A percentile compares a stretch with the other conserved stretches of the same genome.
Conservation (phyloP, 2,888 invertebrate genomes). For the Neuroscelio doddi region DNA sequence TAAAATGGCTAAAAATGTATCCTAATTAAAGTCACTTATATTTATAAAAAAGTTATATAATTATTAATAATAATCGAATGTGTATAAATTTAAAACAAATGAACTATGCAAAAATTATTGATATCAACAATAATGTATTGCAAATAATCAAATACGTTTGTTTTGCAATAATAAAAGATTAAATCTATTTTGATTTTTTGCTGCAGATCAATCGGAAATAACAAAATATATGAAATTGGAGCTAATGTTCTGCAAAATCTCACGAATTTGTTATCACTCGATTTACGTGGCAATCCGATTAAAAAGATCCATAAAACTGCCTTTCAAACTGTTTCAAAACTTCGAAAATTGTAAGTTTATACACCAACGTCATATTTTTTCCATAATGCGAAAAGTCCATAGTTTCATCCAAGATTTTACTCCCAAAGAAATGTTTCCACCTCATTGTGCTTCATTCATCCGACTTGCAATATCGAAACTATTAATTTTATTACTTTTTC, state of each 20-base stretch:
- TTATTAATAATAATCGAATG: too few relatives aligned
- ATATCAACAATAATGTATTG: too few relatives aligned
- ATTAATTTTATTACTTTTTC: too few relatives aligned
- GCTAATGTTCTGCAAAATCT: constrained; percentile 80
- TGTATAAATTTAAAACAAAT: constrained; percentile 9
- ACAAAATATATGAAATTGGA: constrained; percentile 85
- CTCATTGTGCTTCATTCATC: too few relatives aligned
- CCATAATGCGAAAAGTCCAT: background rate
- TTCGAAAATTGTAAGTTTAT: constrained; percentile 85
- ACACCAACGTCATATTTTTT: too few relatives aligned
- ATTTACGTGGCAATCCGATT: constrained; percentile 79
- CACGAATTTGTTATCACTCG: constrained; percentile 81
- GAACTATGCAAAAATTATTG: background rate
- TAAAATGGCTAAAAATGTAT: too few relatives aligned
- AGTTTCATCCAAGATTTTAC: background rate
- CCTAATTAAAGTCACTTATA: too few relatives aligned
- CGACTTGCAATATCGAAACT: too few relatives aligned
- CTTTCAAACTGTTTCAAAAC: constrained; percentile 79
- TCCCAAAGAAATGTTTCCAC: background rate
- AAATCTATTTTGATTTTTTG: constrained; percentile 6
- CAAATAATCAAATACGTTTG: too few relatives aligned
- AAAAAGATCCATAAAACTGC: constrained; percentile 59
- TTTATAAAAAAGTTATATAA: too few relatives aligned
- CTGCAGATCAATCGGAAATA: constrained; percentile 85
- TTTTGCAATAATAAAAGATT: too few relatives aligned